Percentiles rank a stretch among this genome's conserved stretches.
These are phyloP conservation scores for Halichoerus grypus DNA, from an alignment of 2,113 vertebrate species.

Conservation along the genomic window DNA sequence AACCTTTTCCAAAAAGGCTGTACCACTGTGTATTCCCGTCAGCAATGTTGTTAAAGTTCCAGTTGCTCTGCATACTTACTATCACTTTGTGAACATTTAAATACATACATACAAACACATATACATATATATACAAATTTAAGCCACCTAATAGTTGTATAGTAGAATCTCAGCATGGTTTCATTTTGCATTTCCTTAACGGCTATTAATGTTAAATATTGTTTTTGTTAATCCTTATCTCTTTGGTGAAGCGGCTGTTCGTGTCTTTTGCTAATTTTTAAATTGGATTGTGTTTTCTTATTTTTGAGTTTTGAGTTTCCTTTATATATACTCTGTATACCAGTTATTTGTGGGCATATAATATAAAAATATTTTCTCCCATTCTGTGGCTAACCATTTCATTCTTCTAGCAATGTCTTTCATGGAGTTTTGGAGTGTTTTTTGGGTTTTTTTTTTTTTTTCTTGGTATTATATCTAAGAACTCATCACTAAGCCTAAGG, in stretches of 20 bases:
- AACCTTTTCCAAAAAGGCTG: background rate
- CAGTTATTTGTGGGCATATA: background rate
- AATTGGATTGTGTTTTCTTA: background rate
- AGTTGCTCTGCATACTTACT: background rate
- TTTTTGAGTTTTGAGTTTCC: background rate
- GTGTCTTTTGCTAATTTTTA: background rate
- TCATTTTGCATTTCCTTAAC: background rate
- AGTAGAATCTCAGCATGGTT: background rate
- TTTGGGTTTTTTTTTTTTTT: no score
- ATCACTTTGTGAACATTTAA: background rate
- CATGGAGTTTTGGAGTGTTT: background rate
- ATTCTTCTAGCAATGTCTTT: background rate
- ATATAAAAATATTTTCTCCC: slow-evolving; percentile 1
- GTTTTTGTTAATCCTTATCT: background rate
- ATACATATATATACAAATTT: background rate
- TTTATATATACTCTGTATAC: background rate
- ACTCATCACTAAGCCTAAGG: background rate
- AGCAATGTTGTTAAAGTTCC: background rate
- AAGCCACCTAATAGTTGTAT: background rate
- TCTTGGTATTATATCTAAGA: background rate
- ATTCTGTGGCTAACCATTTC: background rate
- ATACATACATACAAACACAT: background rate
- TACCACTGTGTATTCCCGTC: background rate
- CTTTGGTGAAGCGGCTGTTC: background rate
- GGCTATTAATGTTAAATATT: background rate